Conservation (phyloP, 1,140 invertebrate genomes). For the Drosophila suzukii region DNA sequence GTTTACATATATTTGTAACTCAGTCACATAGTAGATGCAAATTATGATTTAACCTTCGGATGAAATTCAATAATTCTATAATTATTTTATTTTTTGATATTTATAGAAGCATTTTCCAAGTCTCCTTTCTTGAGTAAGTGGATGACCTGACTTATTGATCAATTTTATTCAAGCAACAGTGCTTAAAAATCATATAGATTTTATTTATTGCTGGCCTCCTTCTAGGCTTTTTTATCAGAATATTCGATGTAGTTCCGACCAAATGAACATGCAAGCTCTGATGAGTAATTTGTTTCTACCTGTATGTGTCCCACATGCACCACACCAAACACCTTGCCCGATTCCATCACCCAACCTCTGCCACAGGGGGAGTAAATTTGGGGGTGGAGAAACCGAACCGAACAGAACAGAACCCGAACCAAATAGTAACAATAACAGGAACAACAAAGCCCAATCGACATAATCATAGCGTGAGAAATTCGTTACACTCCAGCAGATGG, state of each 20-base stretch:
- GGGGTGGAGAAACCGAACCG: conserved; percentile 4
- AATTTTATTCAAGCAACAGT: background rate
- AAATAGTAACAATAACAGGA: conserved; percentile 62
- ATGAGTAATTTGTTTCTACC: conserved; percentile 56
- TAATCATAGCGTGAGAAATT: conserved; percentile 84
- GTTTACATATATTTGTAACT: too few species aligned
- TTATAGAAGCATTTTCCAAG: background rate
- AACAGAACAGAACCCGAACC: conserved; percentile 47
- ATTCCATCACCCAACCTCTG: conserved; percentile 18
- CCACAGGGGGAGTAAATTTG: conserved; percentile 9
- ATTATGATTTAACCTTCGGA: too few species aligned
- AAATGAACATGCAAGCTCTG: conserved; percentile 44
- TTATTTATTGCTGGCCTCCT: conserved; percentile 5
- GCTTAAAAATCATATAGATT: background rate
- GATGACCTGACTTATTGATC: background rate
- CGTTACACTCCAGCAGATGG: conserved; percentile 78
- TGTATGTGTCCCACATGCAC: conserved; percentile 64
- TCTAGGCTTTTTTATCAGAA: background rate
- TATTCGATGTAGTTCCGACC: conserved; percentile 25
- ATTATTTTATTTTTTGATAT: too few species aligned
- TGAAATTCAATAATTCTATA: too few species aligned
- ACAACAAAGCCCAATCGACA: conserved; percentile 72
- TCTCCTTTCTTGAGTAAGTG: background rate
- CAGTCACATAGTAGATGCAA: too few species aligned
- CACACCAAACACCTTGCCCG: conserved; percentile 58